phyloP scores from a whole-genome alignment of 2,888 invertebrate species.

The Imbricaverruca yamaguchii region DNA sequence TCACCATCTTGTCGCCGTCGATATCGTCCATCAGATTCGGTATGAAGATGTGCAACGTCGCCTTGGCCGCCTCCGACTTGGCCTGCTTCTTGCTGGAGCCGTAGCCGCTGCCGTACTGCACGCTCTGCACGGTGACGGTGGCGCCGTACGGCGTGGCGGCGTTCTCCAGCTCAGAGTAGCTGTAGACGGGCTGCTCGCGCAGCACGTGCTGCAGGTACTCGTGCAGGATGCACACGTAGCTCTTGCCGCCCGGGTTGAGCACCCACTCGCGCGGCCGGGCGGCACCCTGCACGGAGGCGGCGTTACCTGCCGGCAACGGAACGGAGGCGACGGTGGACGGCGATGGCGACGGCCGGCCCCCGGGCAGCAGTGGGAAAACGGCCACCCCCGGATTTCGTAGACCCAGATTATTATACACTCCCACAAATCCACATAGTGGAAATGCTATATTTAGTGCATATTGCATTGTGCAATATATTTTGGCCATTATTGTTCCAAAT shows the following conservation, averaged over 20 bases:
- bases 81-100: slow-evolving; percentile 95
- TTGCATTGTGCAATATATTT: no score
- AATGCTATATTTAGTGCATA: no score
- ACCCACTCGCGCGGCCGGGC: slow-evolving; percentile 74
- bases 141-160: slow-evolving; percentile 90
- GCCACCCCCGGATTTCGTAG: no score
- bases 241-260: slow-evolving; percentile 94
- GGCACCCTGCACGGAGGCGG: neutral
- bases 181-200: slow-evolving; percentile 86
- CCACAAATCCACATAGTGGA: no score
- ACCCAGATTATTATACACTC: no score
- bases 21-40: slow-evolving; percentile 83
- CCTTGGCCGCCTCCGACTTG: slow-evolving; percentile 84
- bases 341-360: no score
- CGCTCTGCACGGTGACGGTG: slow-evolving; percentile 81
- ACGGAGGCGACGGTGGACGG: no score
- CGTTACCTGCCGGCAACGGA: neutral
- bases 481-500: no score
- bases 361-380: no score
- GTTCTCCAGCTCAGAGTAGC: slow-evolving; percentile 86
- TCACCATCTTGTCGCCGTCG: slow-evolving; percentile 44
- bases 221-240: slow-evolving; percentile 90
- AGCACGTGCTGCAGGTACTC: slow-evolving; percentile 94
- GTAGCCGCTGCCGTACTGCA: slow-evolving; percentile 88
- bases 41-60: slow-evolving; percentile 81